Evolutionary conservation across 2,888 invertebrate genomes (phyloP).

Genomic region (Bruchidius siliquastri): DNA sequence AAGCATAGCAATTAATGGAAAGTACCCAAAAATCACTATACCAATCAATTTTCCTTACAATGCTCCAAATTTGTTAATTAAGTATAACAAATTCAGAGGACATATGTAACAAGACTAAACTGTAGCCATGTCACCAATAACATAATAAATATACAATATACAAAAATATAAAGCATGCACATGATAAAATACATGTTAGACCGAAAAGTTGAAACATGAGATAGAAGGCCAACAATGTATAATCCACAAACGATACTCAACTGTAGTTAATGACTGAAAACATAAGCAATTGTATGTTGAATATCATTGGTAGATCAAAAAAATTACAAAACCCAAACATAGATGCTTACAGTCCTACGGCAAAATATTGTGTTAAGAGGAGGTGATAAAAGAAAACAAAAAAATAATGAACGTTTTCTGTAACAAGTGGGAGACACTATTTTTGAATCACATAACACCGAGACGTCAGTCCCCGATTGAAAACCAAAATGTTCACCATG

Average conservation of each 20-base stretch:
- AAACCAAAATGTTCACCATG: constrained; percentile 38
- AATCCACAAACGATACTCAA: constrained; percentile 28
- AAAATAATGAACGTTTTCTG: constrained; percentile 1
- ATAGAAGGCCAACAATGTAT: constrained; percentile 50
- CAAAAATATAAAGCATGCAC: constrained; percentile 43
- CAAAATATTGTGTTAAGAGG: constrained; percentile 38
- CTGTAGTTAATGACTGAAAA: constrained; percentile 1
- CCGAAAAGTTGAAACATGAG: constrained; percentile 46
- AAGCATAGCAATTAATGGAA: not conserved
- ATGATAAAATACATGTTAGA: constrained; percentile 42
- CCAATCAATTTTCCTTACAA: not conserved
- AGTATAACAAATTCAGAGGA: constrained; percentile 5
- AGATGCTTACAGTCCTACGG: constrained; percentile 40
- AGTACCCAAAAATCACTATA: not conserved
- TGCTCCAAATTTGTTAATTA: constrained; percentile 2
- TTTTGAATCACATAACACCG: constrained; percentile 33
- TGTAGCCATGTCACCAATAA: constrained; percentile 23
- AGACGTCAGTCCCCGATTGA: constrained; percentile 43
- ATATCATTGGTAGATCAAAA: constrained; percentile 29
- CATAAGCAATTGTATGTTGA: constrained; percentile 17
- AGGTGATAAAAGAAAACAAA: constrained; percentile 24
- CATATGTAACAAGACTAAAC: constrained; percentile 25
- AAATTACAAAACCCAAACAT: constrained; percentile 39
- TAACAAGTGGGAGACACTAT: constrained; percentile 33
- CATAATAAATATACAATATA: constrained; percentile 25